Percentiles rank a stretch among this genome's conserved stretches.
Evolutionary conservation across 2,113 vertebrate genomes (phyloP).

Genomic region (Bubo blakistoni): DNA sequence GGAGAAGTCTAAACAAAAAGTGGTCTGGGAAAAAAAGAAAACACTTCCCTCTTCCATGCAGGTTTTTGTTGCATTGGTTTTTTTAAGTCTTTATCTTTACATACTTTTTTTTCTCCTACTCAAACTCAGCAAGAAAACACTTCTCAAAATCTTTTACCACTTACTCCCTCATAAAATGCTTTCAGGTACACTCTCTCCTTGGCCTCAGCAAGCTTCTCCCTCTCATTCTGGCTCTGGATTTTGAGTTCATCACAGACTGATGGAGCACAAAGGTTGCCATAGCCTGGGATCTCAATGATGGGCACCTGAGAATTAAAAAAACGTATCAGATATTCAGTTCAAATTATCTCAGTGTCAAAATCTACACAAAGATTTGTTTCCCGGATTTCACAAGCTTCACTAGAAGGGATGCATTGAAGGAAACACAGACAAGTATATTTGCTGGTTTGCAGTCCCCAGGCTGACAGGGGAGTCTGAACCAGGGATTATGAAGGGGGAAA

Average conservation of each 20-base stretch:
- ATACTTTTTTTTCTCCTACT: not conserved
- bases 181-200: constrained; percentile 94
- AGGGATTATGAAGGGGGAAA: too few species aligned
- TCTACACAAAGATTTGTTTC: not conserved
- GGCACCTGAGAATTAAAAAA: constrained; percentile 79
- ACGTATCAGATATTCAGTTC: not conserved
- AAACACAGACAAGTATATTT: not conserved
- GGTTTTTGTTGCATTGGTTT: too few species aligned
- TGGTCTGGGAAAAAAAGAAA: not conserved
- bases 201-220: constrained; percentile 92
- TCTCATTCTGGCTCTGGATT: constrained; percentile 98
- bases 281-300: constrained; percentile 92
- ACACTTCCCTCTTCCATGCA: not conserved
- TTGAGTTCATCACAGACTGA: constrained; percentile 90
- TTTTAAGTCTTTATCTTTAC: not conserved
- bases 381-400: not conserved
- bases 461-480: not conserved
- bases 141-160: constrained; percentile 32
- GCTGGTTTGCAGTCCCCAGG: not conserved
- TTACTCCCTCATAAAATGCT: constrained; percentile 97
- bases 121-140: not conserved
- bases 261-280: constrained; percentile 88
- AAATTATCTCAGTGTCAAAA: not conserved
- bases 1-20: not conserved
- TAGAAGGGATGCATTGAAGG: not conserved